A percentile compares a stretch with the other conserved stretches of the same genome.
phyloP scores from a whole-genome alignment of 2,888 invertebrate species.

The Drosophila austrosaltans region DNA sequence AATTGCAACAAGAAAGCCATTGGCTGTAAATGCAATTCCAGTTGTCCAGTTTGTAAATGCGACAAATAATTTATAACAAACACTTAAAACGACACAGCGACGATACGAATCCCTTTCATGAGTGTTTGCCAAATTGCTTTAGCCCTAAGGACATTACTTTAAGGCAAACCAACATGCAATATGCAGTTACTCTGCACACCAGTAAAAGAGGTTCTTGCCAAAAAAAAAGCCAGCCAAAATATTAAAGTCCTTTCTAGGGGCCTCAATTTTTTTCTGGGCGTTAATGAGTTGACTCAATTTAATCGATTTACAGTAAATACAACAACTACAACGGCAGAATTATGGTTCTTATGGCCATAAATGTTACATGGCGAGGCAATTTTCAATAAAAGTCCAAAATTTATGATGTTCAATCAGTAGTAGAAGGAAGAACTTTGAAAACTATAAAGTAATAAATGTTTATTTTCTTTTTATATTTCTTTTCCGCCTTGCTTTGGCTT shows the following conservation, averaged over 20 bases:
- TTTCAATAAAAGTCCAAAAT: constrained; percentile 58
- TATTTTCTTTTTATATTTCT: constrained; percentile 8
- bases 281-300: constrained; percentile 41
- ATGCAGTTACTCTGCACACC: constrained; percentile 27
- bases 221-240: constrained; percentile 25
- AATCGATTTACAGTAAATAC: constrained; percentile 34
- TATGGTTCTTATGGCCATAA: constrained; percentile 40
- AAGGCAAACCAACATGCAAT: constrained; percentile 52
- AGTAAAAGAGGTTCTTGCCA: constrained; percentile 22
- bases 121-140: constrained; percentile 68
- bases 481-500: constrained; percentile 15
- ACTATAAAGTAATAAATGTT: constrained; percentile 39
- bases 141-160: constrained; percentile 51
- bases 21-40: constrained; percentile 39
- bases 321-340: neutral
- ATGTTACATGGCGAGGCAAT: constrained; percentile 31
- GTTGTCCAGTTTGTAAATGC: constrained; percentile 45
- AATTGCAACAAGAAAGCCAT: constrained; percentile 52
- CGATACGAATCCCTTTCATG: constrained; percentile 48
- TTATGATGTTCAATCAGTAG: constrained; percentile 52
- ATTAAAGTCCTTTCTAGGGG: constrained; percentile 31
- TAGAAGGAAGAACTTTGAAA: constrained; percentile 43
- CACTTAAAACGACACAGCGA: constrained; percentile 51
- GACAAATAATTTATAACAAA: constrained; percentile 56
- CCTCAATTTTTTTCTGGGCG: constrained; percentile 2